Percentiles rank a stretch among this genome's conserved stretches.
These are phyloP conservation scores for Pelecanoides urinatrix DNA, from an alignment of 2,113 vertebrate genomes.

Conservation along the genomic window DNA sequence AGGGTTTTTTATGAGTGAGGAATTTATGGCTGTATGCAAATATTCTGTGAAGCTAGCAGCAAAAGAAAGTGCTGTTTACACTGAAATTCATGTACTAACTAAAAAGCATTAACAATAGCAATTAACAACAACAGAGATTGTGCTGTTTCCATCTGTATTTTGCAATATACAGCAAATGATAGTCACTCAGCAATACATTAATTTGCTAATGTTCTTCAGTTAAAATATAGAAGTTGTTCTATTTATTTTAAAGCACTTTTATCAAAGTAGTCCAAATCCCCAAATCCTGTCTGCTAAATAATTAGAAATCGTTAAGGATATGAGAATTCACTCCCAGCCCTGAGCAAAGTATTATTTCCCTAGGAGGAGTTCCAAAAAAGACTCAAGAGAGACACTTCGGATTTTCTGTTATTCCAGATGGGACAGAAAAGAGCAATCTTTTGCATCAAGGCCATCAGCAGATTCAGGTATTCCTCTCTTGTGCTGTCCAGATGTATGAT, in stretches of 20 bases:
- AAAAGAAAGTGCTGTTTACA: constrained; percentile 37
- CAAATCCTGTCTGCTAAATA: neutral
- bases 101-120: constrained; percentile 45
- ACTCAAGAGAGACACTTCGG: neutral
- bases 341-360: neutral
- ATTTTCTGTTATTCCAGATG: neutral
- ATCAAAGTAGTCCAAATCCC: neutral
- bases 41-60: constrained; percentile 10
- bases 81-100: constrained; percentile 33
- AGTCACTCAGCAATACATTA: neutral
- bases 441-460: neutral
- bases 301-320: neutral
- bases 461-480: neutral
- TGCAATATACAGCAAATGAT: constrained; percentile 6
- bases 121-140: constrained; percentile 27
- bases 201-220: neutral
- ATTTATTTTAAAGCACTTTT: neutral
- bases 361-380: neutral
- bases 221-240: neutral
- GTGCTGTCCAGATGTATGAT: neutral
- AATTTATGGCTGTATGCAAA: constrained; percentile 28
- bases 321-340: neutral
- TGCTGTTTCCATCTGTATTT: constrained; percentile 26
- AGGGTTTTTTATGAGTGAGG: constrained; percentile 10
- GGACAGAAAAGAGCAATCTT: neutral